phyloP scores from a whole-genome alignment of 2,113 vertebrate genomes.

The Hyla sarda region DNA sequence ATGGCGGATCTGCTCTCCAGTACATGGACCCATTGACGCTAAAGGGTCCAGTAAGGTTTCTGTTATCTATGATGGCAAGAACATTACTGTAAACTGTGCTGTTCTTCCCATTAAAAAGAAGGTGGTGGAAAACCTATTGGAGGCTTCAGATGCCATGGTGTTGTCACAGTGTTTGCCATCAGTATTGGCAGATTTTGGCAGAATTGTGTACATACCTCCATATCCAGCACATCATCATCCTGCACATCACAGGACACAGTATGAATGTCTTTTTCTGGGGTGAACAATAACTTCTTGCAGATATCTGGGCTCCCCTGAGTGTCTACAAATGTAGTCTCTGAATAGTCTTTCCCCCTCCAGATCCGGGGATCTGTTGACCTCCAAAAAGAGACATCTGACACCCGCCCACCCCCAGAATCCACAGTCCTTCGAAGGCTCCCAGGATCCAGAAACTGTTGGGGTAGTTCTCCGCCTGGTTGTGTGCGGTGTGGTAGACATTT shows the following conservation, averaged over 20 bases:
- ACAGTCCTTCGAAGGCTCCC: constrained; percentile 14
- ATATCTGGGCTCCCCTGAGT: constrained; percentile 35
- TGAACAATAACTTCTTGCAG: constrained; percentile 46
- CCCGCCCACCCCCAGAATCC: constrained; percentile 13
- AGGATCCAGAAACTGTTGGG: constrained; percentile 59
- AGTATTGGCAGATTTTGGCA: background rate
- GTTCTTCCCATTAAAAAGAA: too few species aligned
- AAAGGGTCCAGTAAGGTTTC: background rate
- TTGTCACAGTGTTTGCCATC: background rate
- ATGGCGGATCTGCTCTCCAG: too few species aligned
- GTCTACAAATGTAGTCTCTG: constrained; percentile 63
- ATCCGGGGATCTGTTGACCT: constrained; percentile 17
- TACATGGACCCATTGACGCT: too few species aligned
- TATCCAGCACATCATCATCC: constrained; percentile 57
- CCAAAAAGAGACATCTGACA: constrained; percentile 41
- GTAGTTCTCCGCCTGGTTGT: constrained; percentile 25
- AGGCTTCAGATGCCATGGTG: background rate
- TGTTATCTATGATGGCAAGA: background rate
- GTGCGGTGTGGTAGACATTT: background rate
- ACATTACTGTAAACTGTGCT: background rate
- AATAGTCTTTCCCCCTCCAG: constrained; percentile 57
- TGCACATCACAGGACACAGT: constrained; percentile 66
- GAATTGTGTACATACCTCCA: constrained; percentile 64
- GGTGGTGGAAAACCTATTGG: background rate
- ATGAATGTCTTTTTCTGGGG: constrained; percentile 61